Conservation (phyloP, 2,797 vertebrate species). For the Enteromius radiatus region DNA sequence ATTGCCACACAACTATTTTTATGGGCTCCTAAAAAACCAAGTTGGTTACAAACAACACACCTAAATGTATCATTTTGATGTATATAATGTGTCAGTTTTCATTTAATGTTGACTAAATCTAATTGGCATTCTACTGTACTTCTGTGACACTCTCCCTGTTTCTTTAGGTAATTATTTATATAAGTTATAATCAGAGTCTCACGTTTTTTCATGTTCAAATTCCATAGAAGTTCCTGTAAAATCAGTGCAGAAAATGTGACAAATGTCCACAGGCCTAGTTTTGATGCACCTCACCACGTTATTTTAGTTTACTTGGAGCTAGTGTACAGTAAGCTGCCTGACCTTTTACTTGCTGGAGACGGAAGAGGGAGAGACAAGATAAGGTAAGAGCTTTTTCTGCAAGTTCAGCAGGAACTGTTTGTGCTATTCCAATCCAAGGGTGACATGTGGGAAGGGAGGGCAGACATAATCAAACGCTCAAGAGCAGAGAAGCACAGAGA, state of each 20-base stretch:
- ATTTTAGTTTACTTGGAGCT: slow-evolving; percentile 35
- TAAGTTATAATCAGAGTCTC: not conserved
- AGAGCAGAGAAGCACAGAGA: slow-evolving; percentile 35
- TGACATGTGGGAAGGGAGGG: slow-evolving; percentile 33
- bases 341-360: slow-evolving; percentile 48
- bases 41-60: not conserved
- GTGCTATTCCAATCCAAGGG: slow-evolving; percentile 55
- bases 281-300: not conserved
- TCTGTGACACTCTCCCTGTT: no score
- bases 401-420: slow-evolving; percentile 61
- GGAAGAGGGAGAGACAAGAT: slow-evolving; percentile 44
- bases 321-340: slow-evolving; percentile 39
- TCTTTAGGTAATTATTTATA: not conserved
- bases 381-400: slow-evolving; percentile 51
- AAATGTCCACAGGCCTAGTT: not conserved
- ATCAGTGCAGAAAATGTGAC: slow-evolving; percentile 4
- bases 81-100: not conserved
- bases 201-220: not conserved
- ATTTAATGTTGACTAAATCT: not conserved
- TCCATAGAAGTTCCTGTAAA: not conserved
- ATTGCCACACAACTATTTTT: not conserved
- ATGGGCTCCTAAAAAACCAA: not conserved
- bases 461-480: slow-evolving; percentile 49
- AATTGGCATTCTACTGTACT: not conserved
- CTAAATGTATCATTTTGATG: not conserved